phyloP scores from a whole-genome alignment of 2,113 vertebrate genomes.

The Mirounga angustirostris region DNA sequence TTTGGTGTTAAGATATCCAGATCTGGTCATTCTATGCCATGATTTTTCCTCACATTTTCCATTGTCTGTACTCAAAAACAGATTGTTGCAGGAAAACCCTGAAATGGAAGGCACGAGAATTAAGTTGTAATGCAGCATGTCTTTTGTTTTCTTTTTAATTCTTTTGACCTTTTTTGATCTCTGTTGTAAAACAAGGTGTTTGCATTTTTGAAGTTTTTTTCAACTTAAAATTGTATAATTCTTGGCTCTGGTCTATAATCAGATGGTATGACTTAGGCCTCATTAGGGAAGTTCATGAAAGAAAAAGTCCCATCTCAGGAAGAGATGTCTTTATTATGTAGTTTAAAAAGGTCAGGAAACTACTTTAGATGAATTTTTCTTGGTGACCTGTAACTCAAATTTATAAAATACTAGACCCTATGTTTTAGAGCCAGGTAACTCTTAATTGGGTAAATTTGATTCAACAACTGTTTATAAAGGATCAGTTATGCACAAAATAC shows the following conservation, averaged over 20 bases:
- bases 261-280: not conserved
- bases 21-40: not conserved
- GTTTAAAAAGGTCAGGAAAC: conserved; percentile 61
- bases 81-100: not conserved
- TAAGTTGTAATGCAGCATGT: not conserved
- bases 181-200: not conserved
- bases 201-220: not conserved
- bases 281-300: conserved; percentile 57
- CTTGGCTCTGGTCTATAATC: not conserved
- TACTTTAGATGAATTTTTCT: conserved; percentile 60
- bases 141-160: not conserved
- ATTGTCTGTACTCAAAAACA: not conserved
- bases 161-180: not conserved
- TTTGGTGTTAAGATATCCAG: not conserved
- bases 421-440: conserved; percentile 51
- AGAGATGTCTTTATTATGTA: conserved; percentile 57
- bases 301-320: not conserved
- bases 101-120: not conserved
- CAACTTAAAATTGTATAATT: conserved; percentile 12
- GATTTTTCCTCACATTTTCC: not conserved
- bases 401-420: conserved; percentile 52
- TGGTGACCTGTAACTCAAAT: conserved; percentile 33
- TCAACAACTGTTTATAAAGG: conserved; percentile 53
- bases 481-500: not conserved
- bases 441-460: conserved; percentile 33